These are phyloP conservation scores for Alcedo atthis DNA, from an alignment of 2,797 vertebrate genomes.

Conservation along the genomic window DNA sequence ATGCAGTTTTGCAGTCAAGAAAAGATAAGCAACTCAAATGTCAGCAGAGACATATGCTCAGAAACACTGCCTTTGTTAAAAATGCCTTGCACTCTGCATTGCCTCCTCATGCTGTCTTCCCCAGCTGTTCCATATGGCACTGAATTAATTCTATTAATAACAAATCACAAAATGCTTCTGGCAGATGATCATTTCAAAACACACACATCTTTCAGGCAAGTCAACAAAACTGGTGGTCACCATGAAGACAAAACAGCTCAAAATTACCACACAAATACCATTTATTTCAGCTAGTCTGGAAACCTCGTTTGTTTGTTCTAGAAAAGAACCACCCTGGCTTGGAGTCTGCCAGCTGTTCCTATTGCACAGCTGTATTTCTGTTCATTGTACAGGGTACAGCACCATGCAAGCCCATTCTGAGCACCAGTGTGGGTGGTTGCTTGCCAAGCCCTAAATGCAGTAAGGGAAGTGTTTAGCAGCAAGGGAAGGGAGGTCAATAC, in stretches of 20 bases:
- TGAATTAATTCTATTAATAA: not conserved
- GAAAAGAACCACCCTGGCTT: not conserved
- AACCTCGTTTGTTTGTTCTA: not conserved
- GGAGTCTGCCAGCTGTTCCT: not conserved
- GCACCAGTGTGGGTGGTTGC: not conserved
- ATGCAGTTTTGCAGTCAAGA: conserved; percentile 15
- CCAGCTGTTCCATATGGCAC: not conserved
- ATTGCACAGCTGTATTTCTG: not conserved
- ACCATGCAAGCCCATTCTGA: not conserved
- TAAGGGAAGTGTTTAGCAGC: not conserved
- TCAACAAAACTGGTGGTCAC: not conserved
- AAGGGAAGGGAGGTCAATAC: not conserved
- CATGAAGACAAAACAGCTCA: not conserved
- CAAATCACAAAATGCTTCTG: conserved; percentile 46
- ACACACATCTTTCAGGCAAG: not conserved
- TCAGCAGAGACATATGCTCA: not conserved
- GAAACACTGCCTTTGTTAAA: conserved; percentile 1
- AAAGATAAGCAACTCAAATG: conserved; percentile 23
- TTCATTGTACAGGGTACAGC: not conserved
- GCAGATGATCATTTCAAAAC: conserved; percentile 73
- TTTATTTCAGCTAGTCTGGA: not conserved
- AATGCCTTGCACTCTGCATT: not conserved
- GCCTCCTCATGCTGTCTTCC: conserved; percentile 37
- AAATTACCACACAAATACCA: not conserved
- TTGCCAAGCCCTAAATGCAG: not conserved